A percentile compares a stretch with the other conserved stretches of the same genome.
Evolutionary conservation across 2,113 vertebrate species (phyloP).

Genomic region (Rhinoderma darwinii): DNA sequence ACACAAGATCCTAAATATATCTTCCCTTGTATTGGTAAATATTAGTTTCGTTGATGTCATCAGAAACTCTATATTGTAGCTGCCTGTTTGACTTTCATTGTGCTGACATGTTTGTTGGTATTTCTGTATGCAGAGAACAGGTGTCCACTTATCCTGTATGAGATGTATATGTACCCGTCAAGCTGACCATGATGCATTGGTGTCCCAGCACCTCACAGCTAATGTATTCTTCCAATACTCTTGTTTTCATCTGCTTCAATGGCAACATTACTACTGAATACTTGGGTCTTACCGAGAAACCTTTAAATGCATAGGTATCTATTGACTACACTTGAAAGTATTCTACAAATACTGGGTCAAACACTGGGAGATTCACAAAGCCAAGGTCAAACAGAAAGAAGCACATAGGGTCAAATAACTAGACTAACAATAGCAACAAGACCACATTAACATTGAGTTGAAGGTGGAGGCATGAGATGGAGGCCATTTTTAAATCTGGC

Average conservation of each 20-base stretch:
- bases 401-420: no score
- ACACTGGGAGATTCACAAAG: no score
- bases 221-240: background rate
- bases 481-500: no score
- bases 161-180: background rate
- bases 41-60: conserved; percentile 38
- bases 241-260: background rate
- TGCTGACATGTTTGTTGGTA: conserved; percentile 25
- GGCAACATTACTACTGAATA: no score
- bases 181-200: background rate
- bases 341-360: no score
- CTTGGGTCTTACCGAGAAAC: no score
- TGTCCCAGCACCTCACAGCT: background rate
- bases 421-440: no score
- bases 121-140: conserved; percentile 23
- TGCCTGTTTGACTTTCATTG: conserved; percentile 8
- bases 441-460: no score
- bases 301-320: no score
- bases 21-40: background rate
- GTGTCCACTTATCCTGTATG: conserved; percentile 8
- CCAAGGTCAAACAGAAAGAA: no score
- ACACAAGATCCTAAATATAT: conserved; percentile 19
- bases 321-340: no score
- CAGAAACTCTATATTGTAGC: conserved; percentile 5
- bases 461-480: no score